A percentile compares a stretch with the other conserved stretches of the same genome.
Conservation (phyloP, 2,888 invertebrate species). For the Leucoptera coffeella region DNA sequence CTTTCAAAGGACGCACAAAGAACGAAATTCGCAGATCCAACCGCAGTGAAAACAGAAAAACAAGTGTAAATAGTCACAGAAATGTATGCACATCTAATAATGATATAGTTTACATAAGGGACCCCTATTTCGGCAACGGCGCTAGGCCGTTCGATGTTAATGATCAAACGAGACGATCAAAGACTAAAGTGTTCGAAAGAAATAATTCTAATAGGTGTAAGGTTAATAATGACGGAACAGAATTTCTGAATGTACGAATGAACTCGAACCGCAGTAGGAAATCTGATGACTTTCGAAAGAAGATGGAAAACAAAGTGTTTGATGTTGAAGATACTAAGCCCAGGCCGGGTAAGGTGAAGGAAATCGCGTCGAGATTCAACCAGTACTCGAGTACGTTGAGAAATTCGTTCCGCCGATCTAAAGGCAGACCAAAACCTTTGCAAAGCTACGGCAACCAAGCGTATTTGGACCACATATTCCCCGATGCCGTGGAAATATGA, state of each 20-base stretch:
- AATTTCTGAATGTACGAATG: no score
- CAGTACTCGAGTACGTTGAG: conserved; percentile 15
- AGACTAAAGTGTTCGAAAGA: conserved; percentile 23
- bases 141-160: not conserved
- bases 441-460: conserved; percentile 53
- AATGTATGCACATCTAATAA: conserved; percentile 27
- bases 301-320: conserved; percentile 6
- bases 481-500: conserved; percentile 44
- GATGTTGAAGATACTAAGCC: conserved; percentile 20
- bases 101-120: conserved; percentile 33
- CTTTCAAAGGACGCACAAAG: conserved; percentile 14
- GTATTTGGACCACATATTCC: conserved; percentile 58
- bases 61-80: conserved; percentile 13
- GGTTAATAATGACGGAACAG: not conserved
- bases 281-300: conserved; percentile 1
- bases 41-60: conserved; percentile 16
- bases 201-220: conserved; percentile 18
- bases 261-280: not conserved
- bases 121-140: conserved; percentile 27
- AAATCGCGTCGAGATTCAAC: conserved; percentile 38
- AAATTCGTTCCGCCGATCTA: conserved; percentile 7
- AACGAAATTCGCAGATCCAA: conserved; percentile 14
- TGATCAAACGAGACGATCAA: conserved; percentile 16
- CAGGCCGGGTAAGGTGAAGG: conserved; percentile 34
- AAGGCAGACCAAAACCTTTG: conserved; percentile 50